Base-by-base conservation (phyloP, 2,888 invertebrate species). In the Onthophagus sagittarius region DNA sequence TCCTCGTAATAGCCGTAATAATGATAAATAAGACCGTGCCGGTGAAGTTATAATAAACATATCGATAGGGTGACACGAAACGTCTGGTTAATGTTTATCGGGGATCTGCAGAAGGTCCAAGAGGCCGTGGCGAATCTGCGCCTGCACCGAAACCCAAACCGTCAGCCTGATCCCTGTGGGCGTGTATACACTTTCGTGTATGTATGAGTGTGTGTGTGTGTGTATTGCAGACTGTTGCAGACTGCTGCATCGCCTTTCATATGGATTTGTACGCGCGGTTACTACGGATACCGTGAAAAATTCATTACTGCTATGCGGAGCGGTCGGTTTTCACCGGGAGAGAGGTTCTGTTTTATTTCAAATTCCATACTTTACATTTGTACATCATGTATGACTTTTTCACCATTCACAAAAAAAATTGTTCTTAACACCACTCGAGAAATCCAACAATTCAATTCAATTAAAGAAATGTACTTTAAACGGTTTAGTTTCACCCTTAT, bases 261-360 rank as follows among this genome's bases (percentile, higher is more conserved):
- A 67, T 67, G 67, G 67, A 67, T 67, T 67, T 67, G 32, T 67
- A 32, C 67, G 67, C 64, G 64, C 32, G n/a, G 23, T 67, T 23
- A 23, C 32, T n/a, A 32, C 23, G 31, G 31, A 23, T 9, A 63
- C 15, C 11, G 31, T 67, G 67, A 67, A 67, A 67, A 67, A 67
- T 23, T 67, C 67, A 67, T 67, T 67, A 67, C 32, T 53, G 39
- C 39, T 53, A 53, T 53, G 39, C 39, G 39, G 39, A 53, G 39
- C 39, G 39, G 9, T 53, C 39, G 39, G 39, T 11, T 53, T 33
- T 33, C 33, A 7, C 5, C 7, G 33, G 33, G 7, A 33, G 5
- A 5, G 5, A 7, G 33, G 5, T 7, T 33, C 33, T 7, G 33
- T 33, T 33, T 53, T 9, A 53, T 53, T 53, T 53, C 39, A 53